phyloP scores from a whole-genome alignment of 1,140 invertebrate species.

The Dendrolimus punctatus region DNA sequence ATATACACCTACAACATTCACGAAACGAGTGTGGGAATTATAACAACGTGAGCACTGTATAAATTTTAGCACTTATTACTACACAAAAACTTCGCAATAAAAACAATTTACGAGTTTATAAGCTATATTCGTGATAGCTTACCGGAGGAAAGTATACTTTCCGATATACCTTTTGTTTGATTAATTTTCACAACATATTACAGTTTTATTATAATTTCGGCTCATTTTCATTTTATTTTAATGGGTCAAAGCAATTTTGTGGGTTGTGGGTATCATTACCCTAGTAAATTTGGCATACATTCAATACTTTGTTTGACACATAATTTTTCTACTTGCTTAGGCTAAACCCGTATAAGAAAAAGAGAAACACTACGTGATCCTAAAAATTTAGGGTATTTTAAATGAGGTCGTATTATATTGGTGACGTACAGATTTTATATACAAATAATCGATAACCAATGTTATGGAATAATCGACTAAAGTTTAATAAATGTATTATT shows the following conservation, averaged over 20 bases:
- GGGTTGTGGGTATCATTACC: conserved; percentile 14
- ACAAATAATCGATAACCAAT: background rate
- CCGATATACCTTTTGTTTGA: conserved; percentile 28
- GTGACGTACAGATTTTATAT: conserved; percentile 7
- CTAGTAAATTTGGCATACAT: conserved; percentile 5
- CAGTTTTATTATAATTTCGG: conserved; percentile 19
- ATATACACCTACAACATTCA: conserved; percentile 37
- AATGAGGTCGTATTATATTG: conserved; percentile 6
- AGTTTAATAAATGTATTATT: too few relatives aligned
- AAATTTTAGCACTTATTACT: conserved; percentile 24
- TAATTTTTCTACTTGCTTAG: background rate
- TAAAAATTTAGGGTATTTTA: background rate
- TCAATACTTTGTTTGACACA: conserved; percentile 7
- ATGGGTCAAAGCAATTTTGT: conserved; percentile 20
- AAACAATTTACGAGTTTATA: conserved; percentile 14
- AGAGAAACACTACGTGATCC: conserved; percentile 1
- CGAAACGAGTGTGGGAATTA: conserved; percentile 44
- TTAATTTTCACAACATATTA: conserved; percentile 47
- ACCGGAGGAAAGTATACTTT: conserved; percentile 37
- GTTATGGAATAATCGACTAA: background rate
- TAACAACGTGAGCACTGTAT: conserved; percentile 39
- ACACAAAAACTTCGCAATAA: background rate
- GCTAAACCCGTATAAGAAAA: background rate
- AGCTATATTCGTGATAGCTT: conserved; percentile 19
- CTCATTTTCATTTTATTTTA: conserved; percentile 26